A percentile compares a stretch with the other conserved stretches of the same genome.
phyloP scores from a whole-genome alignment of 2,888 invertebrate species.

The Callimorpha dominula region DNA sequence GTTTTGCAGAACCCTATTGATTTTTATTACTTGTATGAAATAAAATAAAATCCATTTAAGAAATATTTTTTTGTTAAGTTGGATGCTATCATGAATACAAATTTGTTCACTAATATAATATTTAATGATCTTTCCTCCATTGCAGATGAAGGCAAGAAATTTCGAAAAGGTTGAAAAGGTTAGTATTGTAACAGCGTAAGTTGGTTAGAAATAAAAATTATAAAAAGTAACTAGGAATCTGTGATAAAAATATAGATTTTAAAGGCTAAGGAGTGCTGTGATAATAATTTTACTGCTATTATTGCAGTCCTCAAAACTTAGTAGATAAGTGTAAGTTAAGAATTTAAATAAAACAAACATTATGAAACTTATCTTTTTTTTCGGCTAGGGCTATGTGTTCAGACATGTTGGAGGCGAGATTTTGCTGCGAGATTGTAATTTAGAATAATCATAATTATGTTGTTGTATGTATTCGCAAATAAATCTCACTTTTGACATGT shows the following conservation, averaged over 20 bases:
- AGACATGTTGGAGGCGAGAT: slow-evolving; percentile 83
- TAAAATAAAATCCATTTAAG: no score
- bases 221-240: slow-evolving; percentile 21
- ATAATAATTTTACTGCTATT: slow-evolving; percentile 8
- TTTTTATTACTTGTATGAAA: no score
- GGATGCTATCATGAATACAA: not conserved
- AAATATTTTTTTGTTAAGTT: not conserved
- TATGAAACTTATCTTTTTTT: slow-evolving; percentile 74
- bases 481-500: slow-evolving; percentile 83
- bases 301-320: slow-evolving; percentile 1
- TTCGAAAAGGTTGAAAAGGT: slow-evolving; percentile 99
- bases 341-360: slow-evolving; percentile 69
- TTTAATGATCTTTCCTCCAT: not conserved
- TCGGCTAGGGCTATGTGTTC: slow-evolving; percentile 83
- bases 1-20: no score
- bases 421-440: slow-evolving; percentile 58
- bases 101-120: not conserved
- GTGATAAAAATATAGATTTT: slow-evolving; percentile 16
- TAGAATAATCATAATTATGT: not conserved
- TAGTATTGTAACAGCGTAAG: slow-evolving; percentile 81
- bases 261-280: slow-evolving; percentile 4
- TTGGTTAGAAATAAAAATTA: slow-evolving; percentile 32
- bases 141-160: slow-evolving; percentile 98
- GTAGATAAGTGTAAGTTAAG: slow-evolving; percentile 35
- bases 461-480: slow-evolving; percentile 46